A percentile compares a stretch with the other conserved stretches of the same genome.
Conservation (phyloP, 2,113 vertebrate genomes). For the Bubalus kerabau region DNA sequence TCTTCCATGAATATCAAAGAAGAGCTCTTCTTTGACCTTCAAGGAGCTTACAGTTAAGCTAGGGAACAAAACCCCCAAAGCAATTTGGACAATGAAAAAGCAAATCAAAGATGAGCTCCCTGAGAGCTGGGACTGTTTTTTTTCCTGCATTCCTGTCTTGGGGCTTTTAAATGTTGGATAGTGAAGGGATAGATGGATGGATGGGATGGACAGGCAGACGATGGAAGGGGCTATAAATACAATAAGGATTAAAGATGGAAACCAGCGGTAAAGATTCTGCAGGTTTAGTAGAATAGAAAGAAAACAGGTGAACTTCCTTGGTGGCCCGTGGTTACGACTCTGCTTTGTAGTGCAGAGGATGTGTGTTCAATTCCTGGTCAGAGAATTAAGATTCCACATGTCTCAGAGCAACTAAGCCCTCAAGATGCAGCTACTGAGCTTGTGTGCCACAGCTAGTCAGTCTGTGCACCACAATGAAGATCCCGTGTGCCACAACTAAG, state of each 20-base stretch:
- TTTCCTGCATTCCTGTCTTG: not conserved
- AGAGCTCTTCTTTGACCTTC: not conserved
- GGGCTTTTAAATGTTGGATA: not conserved
- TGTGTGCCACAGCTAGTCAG: not conserved
- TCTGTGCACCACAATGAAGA: not conserved
- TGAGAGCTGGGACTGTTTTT: not conserved
- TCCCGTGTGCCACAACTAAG: not conserved
- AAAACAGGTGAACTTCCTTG: not conserved
- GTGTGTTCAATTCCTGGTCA: not conserved
- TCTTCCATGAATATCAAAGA: not conserved
- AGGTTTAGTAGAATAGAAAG: not conserved
- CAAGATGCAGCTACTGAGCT: not conserved
- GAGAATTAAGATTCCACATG: not conserved
- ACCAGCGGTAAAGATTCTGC: not conserved
- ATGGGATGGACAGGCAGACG: not conserved
- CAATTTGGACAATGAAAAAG: not conserved
- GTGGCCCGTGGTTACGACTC: not conserved
- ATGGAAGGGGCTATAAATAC: not conserved
- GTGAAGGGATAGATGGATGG: not conserved
- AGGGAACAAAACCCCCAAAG: not conserved
- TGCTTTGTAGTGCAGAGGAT: not conserved
- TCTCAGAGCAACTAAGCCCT: not conserved
- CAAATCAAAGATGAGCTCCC: not conserved
- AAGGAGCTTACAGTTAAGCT: not conserved
- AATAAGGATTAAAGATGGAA: not conserved